phyloP scores from a whole-genome alignment of 2,888 invertebrate genomes.

The Deilephila elpenor region DNA sequence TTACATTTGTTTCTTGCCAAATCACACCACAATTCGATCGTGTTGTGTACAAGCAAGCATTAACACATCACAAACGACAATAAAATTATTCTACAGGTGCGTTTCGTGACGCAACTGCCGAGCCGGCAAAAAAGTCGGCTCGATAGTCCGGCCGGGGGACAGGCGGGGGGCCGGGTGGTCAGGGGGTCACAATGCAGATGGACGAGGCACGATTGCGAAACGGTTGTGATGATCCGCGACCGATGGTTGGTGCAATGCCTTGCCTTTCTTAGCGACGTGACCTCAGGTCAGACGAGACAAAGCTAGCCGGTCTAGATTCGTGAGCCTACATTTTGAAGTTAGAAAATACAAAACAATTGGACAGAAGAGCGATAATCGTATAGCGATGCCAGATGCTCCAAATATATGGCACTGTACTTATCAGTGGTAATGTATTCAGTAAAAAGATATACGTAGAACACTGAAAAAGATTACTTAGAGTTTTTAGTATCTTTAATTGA shows the following conservation, averaged over 20 bases:
- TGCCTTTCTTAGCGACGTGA: slow-evolving; percentile 2
- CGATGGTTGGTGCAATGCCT: background rate
- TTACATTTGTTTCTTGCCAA: no score
- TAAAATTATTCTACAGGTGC: slow-evolving; percentile 9
- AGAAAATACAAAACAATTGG: no score
- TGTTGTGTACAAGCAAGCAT: background rate
- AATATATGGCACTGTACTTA: no score
- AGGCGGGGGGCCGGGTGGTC: no score
- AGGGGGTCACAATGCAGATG: background rate
- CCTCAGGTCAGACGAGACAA: background rate
- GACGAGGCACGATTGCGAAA: slow-evolving; percentile 7
- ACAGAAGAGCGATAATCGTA: no score
- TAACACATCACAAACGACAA: background rate
- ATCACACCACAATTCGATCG: no score
- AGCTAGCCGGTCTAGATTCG: background rate
- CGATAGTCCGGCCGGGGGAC: background rate
- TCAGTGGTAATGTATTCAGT: no score
- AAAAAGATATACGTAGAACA: no score
- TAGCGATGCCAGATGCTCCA: no score
- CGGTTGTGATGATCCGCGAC: slow-evolving; percentile 5
- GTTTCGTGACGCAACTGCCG: background rate
- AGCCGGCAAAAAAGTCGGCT: slow-evolving; percentile 13
- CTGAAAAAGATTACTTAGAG: no score
- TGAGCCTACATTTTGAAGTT: background rate
- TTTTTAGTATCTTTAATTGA: no score